Conservation (phyloP, 2,888 invertebrate species). For the Agrotis puta region DNA sequence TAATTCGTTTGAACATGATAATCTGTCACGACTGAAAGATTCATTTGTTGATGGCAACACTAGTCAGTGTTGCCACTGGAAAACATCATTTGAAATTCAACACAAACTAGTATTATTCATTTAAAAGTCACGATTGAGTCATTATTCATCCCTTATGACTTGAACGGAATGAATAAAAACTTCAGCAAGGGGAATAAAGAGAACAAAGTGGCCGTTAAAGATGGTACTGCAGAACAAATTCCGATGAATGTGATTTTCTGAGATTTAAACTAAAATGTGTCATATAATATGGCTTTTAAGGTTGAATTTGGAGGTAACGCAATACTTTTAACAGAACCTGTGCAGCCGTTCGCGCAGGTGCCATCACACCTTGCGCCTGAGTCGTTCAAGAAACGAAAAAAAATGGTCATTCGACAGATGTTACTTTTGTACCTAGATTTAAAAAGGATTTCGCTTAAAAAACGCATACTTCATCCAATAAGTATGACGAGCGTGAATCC, state of each 20-base stretch:
- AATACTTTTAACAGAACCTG: constrained; percentile 49
- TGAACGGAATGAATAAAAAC: constrained; percentile 57
- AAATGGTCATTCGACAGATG: constrained; percentile 71
- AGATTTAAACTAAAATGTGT: too few relatives aligned
- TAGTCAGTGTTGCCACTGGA: constrained; percentile 10
- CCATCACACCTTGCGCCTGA: constrained; percentile 76
- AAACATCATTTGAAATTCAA: constrained; percentile 54
- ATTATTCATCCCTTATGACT: constrained; percentile 64
- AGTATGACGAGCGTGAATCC: constrained; percentile 39
- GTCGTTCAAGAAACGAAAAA: constrained; percentile 65
- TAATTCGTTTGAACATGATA: constrained; percentile 31
- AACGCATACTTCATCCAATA: constrained; percentile 18
- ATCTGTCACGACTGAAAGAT: constrained; percentile 48
- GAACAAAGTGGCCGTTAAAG: constrained; percentile 48
- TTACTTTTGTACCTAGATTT: constrained; percentile 58
- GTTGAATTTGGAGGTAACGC: neutral
- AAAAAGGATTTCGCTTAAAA: constrained; percentile 47
- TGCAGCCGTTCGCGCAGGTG: constrained; percentile 77
- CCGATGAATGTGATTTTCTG: neutral
- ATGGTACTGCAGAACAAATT: constrained; percentile 32
- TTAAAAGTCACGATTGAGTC: constrained; percentile 68
- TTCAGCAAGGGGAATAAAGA: constrained; percentile 39
- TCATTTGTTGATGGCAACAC: constrained; percentile 47
- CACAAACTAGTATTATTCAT: constrained; percentile 53
- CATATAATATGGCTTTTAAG: too few relatives aligned